Conservation (phyloP, 2,888 invertebrate species). For the Catocala fraxini region DNA sequence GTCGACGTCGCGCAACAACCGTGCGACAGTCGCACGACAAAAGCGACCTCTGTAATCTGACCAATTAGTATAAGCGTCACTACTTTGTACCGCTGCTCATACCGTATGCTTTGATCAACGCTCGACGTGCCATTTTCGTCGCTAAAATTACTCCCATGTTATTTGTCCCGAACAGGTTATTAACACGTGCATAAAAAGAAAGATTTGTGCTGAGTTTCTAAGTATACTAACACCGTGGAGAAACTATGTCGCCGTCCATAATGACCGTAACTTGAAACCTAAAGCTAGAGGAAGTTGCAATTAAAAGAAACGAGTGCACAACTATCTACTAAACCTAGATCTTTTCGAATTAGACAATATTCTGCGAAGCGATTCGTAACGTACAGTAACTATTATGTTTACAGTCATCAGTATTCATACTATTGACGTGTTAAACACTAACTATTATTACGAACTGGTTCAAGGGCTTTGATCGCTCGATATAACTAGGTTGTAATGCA, state of each 20-base stretch:
- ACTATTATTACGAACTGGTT: conserved; percentile 22
- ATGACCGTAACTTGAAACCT: conserved; percentile 65
- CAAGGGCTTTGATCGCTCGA: conserved; percentile 17
- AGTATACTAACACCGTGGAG: conserved; percentile 65
- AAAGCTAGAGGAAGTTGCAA: conserved; percentile 67
- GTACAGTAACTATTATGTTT: conserved; percentile 26
- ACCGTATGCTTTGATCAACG: conserved; percentile 75
- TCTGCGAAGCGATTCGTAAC: conserved; percentile 38
- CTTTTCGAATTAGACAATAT: conserved; percentile 50
- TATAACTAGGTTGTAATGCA: conserved; percentile 27
- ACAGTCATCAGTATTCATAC: conserved; percentile 12
- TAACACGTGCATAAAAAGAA: conserved; percentile 65
- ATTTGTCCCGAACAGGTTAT: conserved; percentile 71
- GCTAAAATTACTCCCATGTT: conserved; percentile 69
- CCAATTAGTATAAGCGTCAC: conserved; percentile 79
- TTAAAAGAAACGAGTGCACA: conserved; percentile 66
- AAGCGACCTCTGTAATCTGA: conserved; percentile 70
- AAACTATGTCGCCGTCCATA: conserved; percentile 71
- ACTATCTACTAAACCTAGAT: conserved; percentile 63
- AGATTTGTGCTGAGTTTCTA: conserved; percentile 58
- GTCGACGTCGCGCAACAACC: conserved; percentile 47
- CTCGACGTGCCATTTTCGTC: conserved; percentile 67
- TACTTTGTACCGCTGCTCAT: conserved; percentile 67
- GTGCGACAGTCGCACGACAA: conserved; percentile 54
- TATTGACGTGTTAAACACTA: conserved; percentile 17